Evolutionary conservation across 2,113 vertebrate species (phyloP).

Genomic region (Apodemus sylvaticus): DNA sequence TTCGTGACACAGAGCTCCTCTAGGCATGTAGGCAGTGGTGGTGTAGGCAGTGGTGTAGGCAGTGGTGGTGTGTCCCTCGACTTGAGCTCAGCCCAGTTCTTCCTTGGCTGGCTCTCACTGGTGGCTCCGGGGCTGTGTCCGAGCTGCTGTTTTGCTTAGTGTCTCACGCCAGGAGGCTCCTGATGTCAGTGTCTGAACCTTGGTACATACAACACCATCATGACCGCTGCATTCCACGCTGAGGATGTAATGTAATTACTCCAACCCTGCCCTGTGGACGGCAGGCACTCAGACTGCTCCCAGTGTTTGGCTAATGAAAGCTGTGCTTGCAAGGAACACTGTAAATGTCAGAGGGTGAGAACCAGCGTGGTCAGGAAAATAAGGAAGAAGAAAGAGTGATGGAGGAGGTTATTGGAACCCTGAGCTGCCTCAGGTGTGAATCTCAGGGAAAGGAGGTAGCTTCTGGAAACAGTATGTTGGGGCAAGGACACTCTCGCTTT

Average conservation of each 20-base stretch:
- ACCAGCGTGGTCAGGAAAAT: neutral
- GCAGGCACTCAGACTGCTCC: neutral
- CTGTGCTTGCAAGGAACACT: rapidly evolving
- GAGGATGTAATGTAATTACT: neutral
- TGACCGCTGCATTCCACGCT: neutral
- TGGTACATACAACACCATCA: neutral
- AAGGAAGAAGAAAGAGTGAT: neutral
- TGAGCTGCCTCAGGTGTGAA: neutral
- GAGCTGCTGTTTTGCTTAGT: rapidly evolving
- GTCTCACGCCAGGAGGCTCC: neutral
- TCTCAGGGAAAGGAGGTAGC: neutral
- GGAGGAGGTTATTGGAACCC: rapidly evolving
- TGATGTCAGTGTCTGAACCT: neutral
- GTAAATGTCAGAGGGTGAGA: neutral
- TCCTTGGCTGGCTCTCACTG: rapidly evolving
- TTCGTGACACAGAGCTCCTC: rapidly evolving
- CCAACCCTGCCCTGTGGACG: neutral
- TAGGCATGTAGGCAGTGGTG: rapidly evolving
- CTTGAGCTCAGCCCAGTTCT: rapidly evolving
- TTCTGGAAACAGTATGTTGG: rapidly evolving
- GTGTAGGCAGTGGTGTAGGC: rapidly evolving
- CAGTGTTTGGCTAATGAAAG: neutral
- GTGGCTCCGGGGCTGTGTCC: no score
- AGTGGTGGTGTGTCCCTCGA: rapidly evolving
- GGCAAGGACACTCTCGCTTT: rapidly evolving